Percentiles rank a stretch among this genome's conserved stretches.
Evolutionary conservation across 2,797 vertebrate species (phyloP).

Genomic region (Chaunax sp.): DNA sequence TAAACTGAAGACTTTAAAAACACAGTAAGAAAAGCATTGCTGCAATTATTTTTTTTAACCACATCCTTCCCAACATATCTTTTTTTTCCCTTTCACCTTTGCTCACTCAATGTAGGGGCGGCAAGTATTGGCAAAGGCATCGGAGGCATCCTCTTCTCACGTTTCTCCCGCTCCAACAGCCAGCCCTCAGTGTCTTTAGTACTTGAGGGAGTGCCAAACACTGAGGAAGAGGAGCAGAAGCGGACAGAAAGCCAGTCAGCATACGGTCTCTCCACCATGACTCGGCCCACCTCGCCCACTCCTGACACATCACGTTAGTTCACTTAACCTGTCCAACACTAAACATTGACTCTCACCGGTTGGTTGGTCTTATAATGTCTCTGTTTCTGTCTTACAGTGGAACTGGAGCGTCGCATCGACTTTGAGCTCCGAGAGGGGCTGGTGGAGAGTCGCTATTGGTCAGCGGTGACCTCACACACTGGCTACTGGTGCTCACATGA

Average conservation of each 20-base stretch:
- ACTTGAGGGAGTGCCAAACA: conserved; percentile 80
- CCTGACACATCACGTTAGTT: conserved; percentile 89
- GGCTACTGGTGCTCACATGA: conserved; percentile 98
- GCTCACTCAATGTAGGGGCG: conserved; percentile 83
- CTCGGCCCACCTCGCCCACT: conserved; percentile 85
- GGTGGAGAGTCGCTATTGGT: conserved; percentile 98
- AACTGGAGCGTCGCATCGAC: conserved; percentile 95
- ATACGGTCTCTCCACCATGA: conserved; percentile 80
- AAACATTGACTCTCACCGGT: neutral
- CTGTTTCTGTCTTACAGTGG: conserved; percentile 83
- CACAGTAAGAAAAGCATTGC: neutral
- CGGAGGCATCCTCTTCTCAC: conserved; percentile 95
- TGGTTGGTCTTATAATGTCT: neutral
- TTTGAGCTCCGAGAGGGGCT: conserved; percentile 97
- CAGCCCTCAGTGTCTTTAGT: conserved; percentile 83
- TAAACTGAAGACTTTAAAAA: neutral
- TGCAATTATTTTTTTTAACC: neutral
- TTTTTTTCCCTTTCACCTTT: neutral
- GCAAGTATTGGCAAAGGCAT: conserved; percentile 97
- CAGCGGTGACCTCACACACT: conserved; percentile 97
- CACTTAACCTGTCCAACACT: neutral
- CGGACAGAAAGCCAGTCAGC: conserved; percentile 79
- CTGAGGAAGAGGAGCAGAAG: conserved; percentile 88
- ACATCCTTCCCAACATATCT: neutral
- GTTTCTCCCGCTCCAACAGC: conserved; percentile 91